Base-by-base conservation (phyloP, 2,113 vertebrate species). In the Apistogramma diplotaenia region DNA sequence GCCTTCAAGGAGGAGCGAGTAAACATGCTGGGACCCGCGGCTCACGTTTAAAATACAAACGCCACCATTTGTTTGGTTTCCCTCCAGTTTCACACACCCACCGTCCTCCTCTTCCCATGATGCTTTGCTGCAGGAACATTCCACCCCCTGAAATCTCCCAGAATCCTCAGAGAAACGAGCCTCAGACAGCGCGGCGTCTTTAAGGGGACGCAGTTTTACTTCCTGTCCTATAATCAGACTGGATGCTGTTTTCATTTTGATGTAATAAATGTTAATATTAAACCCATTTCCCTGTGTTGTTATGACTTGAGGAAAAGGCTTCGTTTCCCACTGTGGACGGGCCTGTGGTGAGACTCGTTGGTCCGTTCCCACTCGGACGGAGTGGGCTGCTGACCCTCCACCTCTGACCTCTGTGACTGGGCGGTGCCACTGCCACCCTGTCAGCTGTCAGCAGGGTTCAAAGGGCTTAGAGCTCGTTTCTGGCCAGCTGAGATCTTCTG, bases 91-190 rank as follows among this genome's bases (percentile, higher is more conserved):
- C 19, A 16, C 8, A 65, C 4, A 12, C 11, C 5, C 1, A 4
- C 12, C 33, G 12, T 40, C 65, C 76, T 21, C 3, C 7, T 7
- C 8, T 31, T 49, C 78, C 40, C 74, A 76, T 40, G 15, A 71
- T 76, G 33, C 56, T 76, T 21, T 76, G 18, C 88, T 78, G 56
- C 75, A 67, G 35, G 80, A 79, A 88, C 87, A 88, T 90, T 90
- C 84, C 85, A 35, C 35, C 21, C n/a, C 51, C 0, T 2, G 16
- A 11, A 33, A 16, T n/a, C 56, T 46, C 76, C 31, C 54, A 40
- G 8, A 21, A 35, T 46, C 46, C 5, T 35, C n/a, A 0, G 55
- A 40, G n/a, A n/a, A n/a, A n/a, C n/a, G n/a, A n/a, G n/a, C n/a
- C n/a, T n/a, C n/a, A n/a, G n/a, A n/a, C n/a, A n/a, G n/a, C n/a